phyloP scores from a whole-genome alignment of 1,140 invertebrate genomes.

The Drosophila aff. region DNA sequence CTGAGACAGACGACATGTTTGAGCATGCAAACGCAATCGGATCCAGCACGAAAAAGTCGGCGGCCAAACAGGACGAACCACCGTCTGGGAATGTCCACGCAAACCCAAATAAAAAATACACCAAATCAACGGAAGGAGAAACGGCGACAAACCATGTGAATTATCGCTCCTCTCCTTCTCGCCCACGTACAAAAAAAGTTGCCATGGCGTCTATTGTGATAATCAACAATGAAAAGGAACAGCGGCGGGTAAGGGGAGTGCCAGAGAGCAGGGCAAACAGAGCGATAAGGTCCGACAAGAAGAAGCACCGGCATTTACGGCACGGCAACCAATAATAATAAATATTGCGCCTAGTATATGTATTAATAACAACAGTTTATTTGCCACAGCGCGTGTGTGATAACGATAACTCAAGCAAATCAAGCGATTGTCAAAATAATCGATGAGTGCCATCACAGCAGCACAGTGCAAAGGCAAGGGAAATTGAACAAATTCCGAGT shows the following conservation, averaged over 20 bases:
- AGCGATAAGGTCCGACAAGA: constrained; percentile 29
- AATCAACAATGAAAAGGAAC: constrained; percentile 43
- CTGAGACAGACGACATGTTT: constrained; percentile 34
- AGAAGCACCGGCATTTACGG: constrained; percentile 20
- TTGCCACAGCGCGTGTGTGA: constrained; percentile 49
- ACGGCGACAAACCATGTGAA: constrained; percentile 42
- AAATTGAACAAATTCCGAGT: constrained; percentile 10
- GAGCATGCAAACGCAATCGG: constrained; percentile 38
- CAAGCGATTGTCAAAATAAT: constrained; percentile 43
- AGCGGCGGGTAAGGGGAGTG: not conserved
- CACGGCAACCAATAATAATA: constrained; percentile 61
- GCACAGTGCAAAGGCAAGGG: not conserved
- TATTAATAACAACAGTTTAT: constrained; percentile 47
- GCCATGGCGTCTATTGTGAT: constrained; percentile 57
- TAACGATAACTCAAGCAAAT: constrained; percentile 56
- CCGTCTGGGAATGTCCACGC: constrained; percentile 32
- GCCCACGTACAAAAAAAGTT: constrained; percentile 35
- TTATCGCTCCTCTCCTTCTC: constrained; percentile 12
- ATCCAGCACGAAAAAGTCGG: constrained; percentile 2
- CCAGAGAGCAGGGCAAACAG: not conserved
- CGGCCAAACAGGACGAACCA: not conserved
- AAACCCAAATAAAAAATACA: constrained; percentile 2
- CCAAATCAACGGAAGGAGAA: constrained; percentile 14
- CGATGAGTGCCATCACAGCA: constrained; percentile 19
- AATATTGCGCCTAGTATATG: constrained; percentile 44